phyloP scores from a whole-genome alignment of 2,113 vertebrate species.

The Sylvilagus bachmani region DNA sequence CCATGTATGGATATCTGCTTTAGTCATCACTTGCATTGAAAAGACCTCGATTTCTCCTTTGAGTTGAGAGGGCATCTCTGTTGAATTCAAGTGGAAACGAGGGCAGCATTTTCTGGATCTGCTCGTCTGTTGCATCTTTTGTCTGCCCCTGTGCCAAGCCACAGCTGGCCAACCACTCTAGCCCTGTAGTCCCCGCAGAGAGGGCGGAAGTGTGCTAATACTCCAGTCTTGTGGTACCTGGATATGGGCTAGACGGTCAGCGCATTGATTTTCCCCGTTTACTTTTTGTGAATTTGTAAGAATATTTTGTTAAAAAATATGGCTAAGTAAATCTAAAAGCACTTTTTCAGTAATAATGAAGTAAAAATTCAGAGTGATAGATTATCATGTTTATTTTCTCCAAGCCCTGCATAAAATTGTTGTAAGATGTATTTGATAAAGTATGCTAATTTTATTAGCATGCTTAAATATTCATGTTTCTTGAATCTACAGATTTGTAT shows the following conservation, averaged over 20 bases:
- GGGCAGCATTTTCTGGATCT: not conserved
- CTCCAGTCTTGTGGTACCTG: not conserved
- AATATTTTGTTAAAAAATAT: conserved; percentile 14
- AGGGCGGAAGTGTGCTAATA: too few relatives aligned
- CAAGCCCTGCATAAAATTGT: not conserved
- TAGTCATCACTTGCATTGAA: conserved; percentile 9
- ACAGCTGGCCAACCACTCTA: not conserved
- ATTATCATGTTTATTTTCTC: conserved; percentile 27
- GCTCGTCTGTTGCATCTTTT: not conserved
- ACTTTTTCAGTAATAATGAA: not conserved
- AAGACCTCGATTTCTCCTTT: not conserved
- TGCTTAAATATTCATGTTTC: conserved; percentile 35
- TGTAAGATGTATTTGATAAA: conserved; percentile 41
- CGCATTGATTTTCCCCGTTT: conserved; percentile 1
- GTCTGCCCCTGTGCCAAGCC: not conserved
- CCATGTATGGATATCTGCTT: not conserved
- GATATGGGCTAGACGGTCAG: not conserved
- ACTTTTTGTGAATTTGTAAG: conserved; percentile 14
- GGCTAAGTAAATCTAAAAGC: not conserved
- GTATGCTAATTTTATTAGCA: not conserved
- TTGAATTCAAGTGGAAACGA: conserved; percentile 14
- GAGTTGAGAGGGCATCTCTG: not conserved
- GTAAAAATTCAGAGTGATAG: conserved; percentile 12
- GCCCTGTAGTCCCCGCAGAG: too few relatives aligned
- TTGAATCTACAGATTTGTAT: not conserved